Conservation (phyloP, 2,888 invertebrate species). For the Belgica antarctica region DNA sequence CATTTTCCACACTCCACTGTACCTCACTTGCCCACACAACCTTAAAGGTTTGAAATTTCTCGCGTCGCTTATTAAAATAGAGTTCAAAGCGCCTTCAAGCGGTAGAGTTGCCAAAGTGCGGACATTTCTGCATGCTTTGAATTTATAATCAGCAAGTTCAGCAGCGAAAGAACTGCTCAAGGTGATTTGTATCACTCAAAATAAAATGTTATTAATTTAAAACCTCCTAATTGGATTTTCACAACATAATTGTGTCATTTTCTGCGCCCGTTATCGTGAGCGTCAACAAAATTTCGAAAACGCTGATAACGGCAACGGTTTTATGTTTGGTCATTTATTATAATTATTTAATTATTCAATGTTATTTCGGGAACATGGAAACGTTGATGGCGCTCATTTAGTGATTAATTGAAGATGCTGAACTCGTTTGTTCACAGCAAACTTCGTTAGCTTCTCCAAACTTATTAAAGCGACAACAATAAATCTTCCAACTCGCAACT, state of each 20-base stretch:
- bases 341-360: constrained; percentile 19
- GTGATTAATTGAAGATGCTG: constrained; percentile 3
- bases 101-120: neutral
- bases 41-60: constrained; percentile 8
- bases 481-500: neutral
- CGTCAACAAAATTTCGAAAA: neutral
- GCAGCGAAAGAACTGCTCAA: neutral
- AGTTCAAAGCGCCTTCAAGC: neutral
- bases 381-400: neutral
- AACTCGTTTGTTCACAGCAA: neutral
- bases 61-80: neutral
- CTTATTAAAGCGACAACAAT: neutral
- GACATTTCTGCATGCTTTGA: constrained; percentile 9
- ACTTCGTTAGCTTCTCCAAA: neutral
- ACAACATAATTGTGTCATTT: constrained; percentile 1
- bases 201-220: neutral
- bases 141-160: neutral
- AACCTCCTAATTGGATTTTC: constrained; percentile 7
- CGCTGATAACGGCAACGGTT: neutral
- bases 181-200: neutral
- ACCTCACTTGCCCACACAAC: no score
- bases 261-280: neutral
- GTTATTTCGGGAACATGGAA: neutral
- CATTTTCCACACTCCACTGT: no score
- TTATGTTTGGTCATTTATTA: neutral